Evolutionary conservation across 2,113 vertebrate species (phyloP).

Genomic region (Polyodon spathula): DNA sequence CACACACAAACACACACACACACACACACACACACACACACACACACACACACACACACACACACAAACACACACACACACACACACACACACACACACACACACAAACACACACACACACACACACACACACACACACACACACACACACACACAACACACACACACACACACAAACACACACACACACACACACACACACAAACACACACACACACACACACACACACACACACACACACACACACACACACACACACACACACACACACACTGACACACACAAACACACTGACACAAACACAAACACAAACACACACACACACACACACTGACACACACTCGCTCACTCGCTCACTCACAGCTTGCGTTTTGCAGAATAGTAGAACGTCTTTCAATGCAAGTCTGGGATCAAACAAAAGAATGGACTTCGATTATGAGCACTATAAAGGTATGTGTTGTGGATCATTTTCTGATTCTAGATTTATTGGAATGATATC

Average conservation of each 20-base stretch:
- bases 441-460: conserved; percentile 27
- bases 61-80: background rate
- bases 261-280: too few relatives aligned
- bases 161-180: background rate
- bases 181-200: background rate
- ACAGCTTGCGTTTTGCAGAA: background rate
- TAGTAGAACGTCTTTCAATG: background rate
- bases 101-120: background rate
- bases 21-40: background rate
- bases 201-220: background rate
- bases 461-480: background rate
- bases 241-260: too few relatives aligned
- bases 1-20: background rate
- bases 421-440: conserved; percentile 35
- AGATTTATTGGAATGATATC: too few relatives aligned
- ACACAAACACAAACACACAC: too few relatives aligned
- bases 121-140: conserved; percentile 1
- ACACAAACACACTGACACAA: too few relatives aligned
- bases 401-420: too few relatives aligned
- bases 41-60: background rate
- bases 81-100: background rate
- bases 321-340: too few relatives aligned
- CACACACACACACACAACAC: background rate
- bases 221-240: background rate
- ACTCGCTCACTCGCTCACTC: background rate